Evolutionary conservation across 2,797 vertebrate genomes (phyloP), one percentile per base, ranked within the genome.

Genomic region (Lutra lutra): DNA sequence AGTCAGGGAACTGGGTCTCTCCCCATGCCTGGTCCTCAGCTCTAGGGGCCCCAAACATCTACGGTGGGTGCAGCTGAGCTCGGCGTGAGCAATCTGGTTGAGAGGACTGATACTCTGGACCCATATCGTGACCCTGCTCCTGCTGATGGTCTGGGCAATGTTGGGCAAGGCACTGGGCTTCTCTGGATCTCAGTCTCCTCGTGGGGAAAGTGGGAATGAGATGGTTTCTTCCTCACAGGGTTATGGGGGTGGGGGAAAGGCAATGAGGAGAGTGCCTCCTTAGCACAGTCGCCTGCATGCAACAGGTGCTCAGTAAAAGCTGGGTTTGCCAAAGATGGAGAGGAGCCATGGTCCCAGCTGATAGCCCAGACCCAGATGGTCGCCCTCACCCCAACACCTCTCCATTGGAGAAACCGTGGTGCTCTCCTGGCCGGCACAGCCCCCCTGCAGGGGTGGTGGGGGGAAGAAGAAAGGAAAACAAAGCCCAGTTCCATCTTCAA

Each of bases 401-500:
- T 58, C 32, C 51, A 7, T 40, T 32, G 11, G 48, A 87, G 75
- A 72, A 95, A 64, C 75, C 83, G 68, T 0, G 14, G 58, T 23
- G 78, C 72, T 21, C 11, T n/a, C 86, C 29, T 0, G 27, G 29
- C 51, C 68, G 1, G 25, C 89, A 23, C 77, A 83, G 0, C 2
- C 58, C 54, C 32, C 56, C 66, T 7, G 15, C 48, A 54, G 38
- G 29, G 2, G 3, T 27, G 58, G 13, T 2, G 13, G n/a, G 78
- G 38, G 23, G 0, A 40, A 40, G 73, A 18, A 94, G 77, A 93
- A 78, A 94, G 86, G 23, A 89, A 97, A 92, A 97, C 96, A 94
- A 97, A 89, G 79, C 38, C 18, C 60, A 27, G 95, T 20, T 95
- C 95, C 95, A 15, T 95, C 97, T 96, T 97, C 97, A 98, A 97